Evolutionary conservation across 2,888 invertebrate species (phyloP), one percentile per base, ranked within the genome.

Genomic region (Mythimna vitellina): DNA sequence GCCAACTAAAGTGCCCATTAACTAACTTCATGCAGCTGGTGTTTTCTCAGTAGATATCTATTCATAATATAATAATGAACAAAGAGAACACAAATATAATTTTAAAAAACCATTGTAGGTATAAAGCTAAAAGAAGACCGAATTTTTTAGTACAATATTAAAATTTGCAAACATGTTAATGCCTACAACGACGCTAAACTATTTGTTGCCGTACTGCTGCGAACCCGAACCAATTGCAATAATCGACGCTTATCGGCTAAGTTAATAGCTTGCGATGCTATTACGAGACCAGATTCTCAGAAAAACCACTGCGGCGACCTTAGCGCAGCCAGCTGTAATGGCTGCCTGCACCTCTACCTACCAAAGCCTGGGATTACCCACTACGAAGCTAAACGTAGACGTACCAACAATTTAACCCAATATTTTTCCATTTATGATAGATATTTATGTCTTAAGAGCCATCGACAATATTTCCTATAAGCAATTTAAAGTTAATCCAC

Each of bases 171-270:
- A 32, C 22, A 42, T 38, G 72, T 70, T 73, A 75, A 75, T 74
- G 61, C 69, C 58, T 65, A 72, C 62, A 84, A 74, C 61, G 69
- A 67, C 73, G 64, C 72, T 81, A 70, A 81, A 78, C 76, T 72
- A 80, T 87, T 75, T 61, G 71, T 78, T 68, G 71, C 57, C 69
- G 77, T 46, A 20, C 46, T 79, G 73, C 85, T 83, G 76, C 76
- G 82, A 73, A 84, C 82, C 80, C 80, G 72, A 85, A 85, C 84
- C 82, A 86, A 89, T 88, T 84, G 85, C 85, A 85, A 85, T 88
- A 89, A 89, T 89, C 78, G 83, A 77, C 83, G 81, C 76, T 86
- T 91, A 91, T 89, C 88, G 83, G 82, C 86, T 85, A 85, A 88
- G 77, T 86, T 88, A 88, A 90, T 89, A 87, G 83, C 86, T 81